Evolutionary conservation across 2,888 invertebrate genomes (phyloP), one percentile per base, ranked within the genome.

Genomic region (Andrena flavipes): DNA sequence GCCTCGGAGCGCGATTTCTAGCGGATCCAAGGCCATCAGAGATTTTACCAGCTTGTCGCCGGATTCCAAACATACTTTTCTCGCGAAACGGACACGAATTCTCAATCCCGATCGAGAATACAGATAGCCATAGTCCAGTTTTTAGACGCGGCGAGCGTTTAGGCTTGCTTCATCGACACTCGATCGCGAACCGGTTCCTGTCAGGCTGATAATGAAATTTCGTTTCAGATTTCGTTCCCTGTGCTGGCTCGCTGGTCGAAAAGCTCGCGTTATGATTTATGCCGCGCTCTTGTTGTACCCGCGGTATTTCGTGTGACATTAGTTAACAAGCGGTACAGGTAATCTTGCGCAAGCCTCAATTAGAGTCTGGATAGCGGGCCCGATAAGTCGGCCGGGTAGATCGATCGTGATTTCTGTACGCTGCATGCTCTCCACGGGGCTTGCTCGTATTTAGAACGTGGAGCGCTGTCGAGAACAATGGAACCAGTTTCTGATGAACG

Each of bases 281-380:
- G 60, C 35, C 49, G n/a, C 4, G 49, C 13, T 5, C 26, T n/a
- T 29, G 54, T 75, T 63, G 23, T 33, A 33, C 23, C 8, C 64
- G 7, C 59, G 42, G 69, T 75, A 80, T 80, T 84, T 77, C 64
- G 77, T 77, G 84, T 64, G 80, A 82, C 82, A 84, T 82, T 79
- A 82, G 82, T 75, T 86, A 84, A 80, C 77, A 75, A 71, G 65
- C 71, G 60, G 80, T 59, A 42, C 77, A 35, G 82, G 80, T 79
- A 80, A 86, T 84, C 78, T 87, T 84, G 82, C 77, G 76, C 86
- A 84, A 86, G 71, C 84, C 68, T 77, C 81, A 85, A 87, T 87
- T 87, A 87, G 86, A 75, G 67, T 59, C 68, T 20, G 70, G 85
- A 82, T 85, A 78, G 63, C 68, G 29, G 33, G 10, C 4, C 26